Evolutionary conservation across 2,797 vertebrate genomes (phyloP).

Genomic region (Anisognathus igniventris): DNA sequence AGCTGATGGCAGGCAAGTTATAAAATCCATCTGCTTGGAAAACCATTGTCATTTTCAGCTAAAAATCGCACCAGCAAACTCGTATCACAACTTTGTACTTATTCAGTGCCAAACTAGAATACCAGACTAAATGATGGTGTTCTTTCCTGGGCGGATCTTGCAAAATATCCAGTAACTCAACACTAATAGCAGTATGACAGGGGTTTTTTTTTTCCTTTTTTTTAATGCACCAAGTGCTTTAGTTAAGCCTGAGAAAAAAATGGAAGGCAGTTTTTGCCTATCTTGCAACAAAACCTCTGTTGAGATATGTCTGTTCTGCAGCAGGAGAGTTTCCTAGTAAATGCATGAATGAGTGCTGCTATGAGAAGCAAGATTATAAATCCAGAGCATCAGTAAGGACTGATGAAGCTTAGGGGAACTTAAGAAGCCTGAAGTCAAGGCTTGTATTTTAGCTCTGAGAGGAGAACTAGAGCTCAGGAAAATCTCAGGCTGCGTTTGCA

Average conservation of each 20-base stretch:
- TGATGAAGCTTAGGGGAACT: neutral
- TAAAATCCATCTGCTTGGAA: constrained; percentile 50
- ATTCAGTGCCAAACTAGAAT: neutral
- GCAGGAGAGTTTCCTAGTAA: neutral
- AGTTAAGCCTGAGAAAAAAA: neutral
- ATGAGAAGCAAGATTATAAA: neutral
- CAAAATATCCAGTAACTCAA: neutral
- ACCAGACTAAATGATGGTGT: neutral
- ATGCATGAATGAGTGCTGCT: neutral
- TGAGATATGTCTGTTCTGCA: neutral
- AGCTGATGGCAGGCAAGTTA: constrained; percentile 29
- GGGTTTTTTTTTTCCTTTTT: fast-evolving
- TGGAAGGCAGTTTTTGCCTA: neutral
- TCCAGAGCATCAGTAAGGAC: neutral
- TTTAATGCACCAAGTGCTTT: neutral
- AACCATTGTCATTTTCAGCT: constrained; percentile 38
- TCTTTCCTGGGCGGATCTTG: neutral
- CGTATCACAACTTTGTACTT: neutral
- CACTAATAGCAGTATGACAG: neutral
- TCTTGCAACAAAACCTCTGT: neutral
- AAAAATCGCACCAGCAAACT: constrained; percentile 20
- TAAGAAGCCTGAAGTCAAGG: neutral
- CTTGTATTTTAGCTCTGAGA: neutral
- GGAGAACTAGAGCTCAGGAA: neutral
- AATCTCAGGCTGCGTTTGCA: neutral